Conservation (phyloP, 2,113 vertebrate genomes). For the Alethe diademata region DNA sequence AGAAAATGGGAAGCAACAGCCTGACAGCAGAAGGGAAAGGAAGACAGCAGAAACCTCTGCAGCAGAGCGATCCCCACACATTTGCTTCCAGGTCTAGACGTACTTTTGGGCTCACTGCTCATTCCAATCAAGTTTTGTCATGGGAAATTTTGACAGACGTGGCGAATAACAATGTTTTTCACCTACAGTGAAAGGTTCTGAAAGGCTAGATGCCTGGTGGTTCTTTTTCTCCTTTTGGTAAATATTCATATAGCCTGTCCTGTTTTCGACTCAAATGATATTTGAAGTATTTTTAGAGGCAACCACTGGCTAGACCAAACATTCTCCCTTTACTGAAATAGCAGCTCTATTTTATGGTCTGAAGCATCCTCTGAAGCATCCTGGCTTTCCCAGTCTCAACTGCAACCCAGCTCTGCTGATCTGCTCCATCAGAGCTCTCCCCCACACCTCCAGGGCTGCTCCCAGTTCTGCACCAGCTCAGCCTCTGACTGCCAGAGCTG, state of each 20-base stretch:
- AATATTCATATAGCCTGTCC: neutral
- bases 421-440: neutral
- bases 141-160: neutral
- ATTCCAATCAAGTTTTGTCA: neutral
- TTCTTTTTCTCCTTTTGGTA: neutral
- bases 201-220: neutral
- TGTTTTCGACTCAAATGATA: neutral
- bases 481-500: neutral
- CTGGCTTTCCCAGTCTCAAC: neutral
- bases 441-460: neutral
- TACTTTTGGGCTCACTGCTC: neutral
- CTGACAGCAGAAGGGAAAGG: neutral
- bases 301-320: neutral
- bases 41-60: neutral
- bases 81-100: neutral
- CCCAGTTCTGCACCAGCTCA: neutral
- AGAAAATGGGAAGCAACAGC: neutral
- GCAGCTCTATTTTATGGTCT: neutral
- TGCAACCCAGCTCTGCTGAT: neutral
- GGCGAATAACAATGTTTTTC: neutral
- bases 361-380: neutral
- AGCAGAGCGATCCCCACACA: neutral
- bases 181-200: neutral
- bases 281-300: conserved; percentile 29
- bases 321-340: neutral